These are phyloP conservation scores for Lagocephalus sceleratus DNA, from an alignment of 2,797 vertebrate species.

Conservation along the genomic window DNA sequence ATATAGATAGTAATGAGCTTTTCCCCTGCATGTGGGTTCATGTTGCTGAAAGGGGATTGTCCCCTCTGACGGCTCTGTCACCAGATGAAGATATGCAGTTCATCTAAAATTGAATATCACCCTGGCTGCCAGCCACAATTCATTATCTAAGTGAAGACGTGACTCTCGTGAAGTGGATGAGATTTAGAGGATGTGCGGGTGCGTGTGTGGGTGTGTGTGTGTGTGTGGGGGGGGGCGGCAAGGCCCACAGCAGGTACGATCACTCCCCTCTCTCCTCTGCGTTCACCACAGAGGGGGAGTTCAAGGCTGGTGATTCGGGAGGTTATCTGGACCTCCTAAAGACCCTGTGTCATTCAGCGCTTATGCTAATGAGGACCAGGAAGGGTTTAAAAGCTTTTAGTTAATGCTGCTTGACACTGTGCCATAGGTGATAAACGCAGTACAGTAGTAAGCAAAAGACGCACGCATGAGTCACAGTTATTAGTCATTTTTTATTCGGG, in stretches of 20 bases:
- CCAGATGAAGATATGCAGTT: slow-evolving; percentile 69
- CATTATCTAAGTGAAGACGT: slow-evolving; percentile 76
- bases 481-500: slow-evolving; percentile 4
- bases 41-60: slow-evolving; percentile 56
- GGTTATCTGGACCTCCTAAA: slow-evolving; percentile 55
- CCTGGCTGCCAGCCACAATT: slow-evolving; percentile 71
- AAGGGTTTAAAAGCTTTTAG: slow-evolving; percentile 52
- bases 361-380: slow-evolving; percentile 52
- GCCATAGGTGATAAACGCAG: slow-evolving; percentile 41
- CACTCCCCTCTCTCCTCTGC: slow-evolving; percentile 35
- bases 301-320: slow-evolving; percentile 57
- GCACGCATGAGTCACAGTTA: slow-evolving; percentile 12
- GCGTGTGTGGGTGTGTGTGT: too few species aligned
- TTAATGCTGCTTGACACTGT: slow-evolving; percentile 48
- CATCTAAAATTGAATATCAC: slow-evolving; percentile 78
- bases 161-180: slow-evolving; percentile 68
- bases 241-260: slow-evolving; percentile 53
- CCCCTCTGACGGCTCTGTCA: slow-evolving; percentile 60
- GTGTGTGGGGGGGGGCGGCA: slow-evolving; percentile 48
- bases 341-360: slow-evolving; percentile 34
- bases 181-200: slow-evolving; percentile 62
- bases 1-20: slow-evolving; percentile 68
- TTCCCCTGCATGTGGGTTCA: slow-evolving; percentile 50
- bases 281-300: slow-evolving; percentile 39
- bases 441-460: slow-evolving; percentile 11